Conservation (phyloP, 2,888 invertebrate genomes). For the Noctua janthe region DNA sequence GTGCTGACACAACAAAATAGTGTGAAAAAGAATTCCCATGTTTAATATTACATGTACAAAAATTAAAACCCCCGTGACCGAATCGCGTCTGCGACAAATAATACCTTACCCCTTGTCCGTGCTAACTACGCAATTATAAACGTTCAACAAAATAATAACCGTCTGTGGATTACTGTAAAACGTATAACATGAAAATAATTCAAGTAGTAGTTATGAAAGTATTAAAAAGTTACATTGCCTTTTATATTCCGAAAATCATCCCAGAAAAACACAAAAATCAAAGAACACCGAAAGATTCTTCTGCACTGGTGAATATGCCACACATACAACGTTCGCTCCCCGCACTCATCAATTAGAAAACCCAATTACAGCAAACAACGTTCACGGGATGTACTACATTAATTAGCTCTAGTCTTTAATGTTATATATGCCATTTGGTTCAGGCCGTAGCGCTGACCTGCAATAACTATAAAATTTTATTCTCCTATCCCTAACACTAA, state of each 20-base stretch:
- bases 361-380: slow-evolving; percentile 14
- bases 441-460: slow-evolving; percentile 11
- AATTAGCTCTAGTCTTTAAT: slow-evolving; percentile 14
- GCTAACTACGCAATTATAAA: slow-evolving; percentile 41
- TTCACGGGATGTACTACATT: slow-evolving; percentile 17
- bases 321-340: background rate
- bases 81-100: slow-evolving; percentile 38
- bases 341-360: slow-evolving; percentile 20
- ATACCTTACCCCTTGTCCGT: slow-evolving; percentile 38
- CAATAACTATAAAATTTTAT: slow-evolving; percentile 37
- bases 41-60: slow-evolving; percentile 48
- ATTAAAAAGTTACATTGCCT: background rate
- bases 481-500: slow-evolving; percentile 13
- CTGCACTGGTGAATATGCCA: background rate
- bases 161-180: slow-evolving; percentile 14
- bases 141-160: slow-evolving; percentile 25
- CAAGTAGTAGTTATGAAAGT: background rate
- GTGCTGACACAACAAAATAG: slow-evolving; percentile 9
- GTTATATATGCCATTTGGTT: background rate
- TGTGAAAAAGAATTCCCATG: slow-evolving; percentile 20
- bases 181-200: slow-evolving; percentile 2
- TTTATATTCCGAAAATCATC: background rate
- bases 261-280: background rate
- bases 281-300: background rate
- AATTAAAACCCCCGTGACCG: slow-evolving; percentile 33